Evolutionary conservation across 2,888 invertebrate genomes (phyloP).

Genomic region (Drosophila lacicola): DNA sequence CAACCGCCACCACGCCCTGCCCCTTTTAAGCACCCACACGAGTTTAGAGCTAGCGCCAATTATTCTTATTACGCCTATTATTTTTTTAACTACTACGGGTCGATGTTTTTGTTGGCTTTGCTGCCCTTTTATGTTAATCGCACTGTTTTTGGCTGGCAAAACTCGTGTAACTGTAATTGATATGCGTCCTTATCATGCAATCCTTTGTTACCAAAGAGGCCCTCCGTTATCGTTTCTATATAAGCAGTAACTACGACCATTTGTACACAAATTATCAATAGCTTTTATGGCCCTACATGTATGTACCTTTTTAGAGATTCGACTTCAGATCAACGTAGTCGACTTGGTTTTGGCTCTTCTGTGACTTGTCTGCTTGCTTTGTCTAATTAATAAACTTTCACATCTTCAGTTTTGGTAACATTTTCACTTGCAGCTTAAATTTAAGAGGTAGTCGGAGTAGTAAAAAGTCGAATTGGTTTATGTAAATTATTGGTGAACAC

Average conservation of each 20-base stretch:
- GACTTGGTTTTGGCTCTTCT: not conserved
- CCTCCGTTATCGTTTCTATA: constrained; percentile 21
- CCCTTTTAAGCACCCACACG: constrained; percentile 15
- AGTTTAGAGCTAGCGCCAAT: constrained; percentile 63
- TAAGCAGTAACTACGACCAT: constrained; percentile 44
- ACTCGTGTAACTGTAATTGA: constrained; percentile 83
- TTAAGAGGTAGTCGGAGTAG: constrained; percentile 15
- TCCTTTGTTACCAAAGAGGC: constrained; percentile 43
- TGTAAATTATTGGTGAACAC: constrained; percentile 61
- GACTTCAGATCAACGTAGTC: not conserved
- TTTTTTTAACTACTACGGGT: constrained; percentile 67
- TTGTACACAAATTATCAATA: constrained; percentile 26
- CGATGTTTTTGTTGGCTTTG: constrained; percentile 40
- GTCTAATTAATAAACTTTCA: constrained; percentile 78
- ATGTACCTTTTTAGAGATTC: not conserved
- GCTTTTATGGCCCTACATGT: constrained; percentile 1
- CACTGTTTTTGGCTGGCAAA: constrained; percentile 55
- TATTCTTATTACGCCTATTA: constrained; percentile 83
- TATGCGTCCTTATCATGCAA: constrained; percentile 83
- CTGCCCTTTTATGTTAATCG: constrained; percentile 81
- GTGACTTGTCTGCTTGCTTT: constrained; percentile 25
- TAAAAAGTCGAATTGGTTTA: constrained; percentile 64
- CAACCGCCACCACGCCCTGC: not conserved
- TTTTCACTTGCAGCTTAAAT: constrained; percentile 69
- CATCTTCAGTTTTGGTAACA: constrained; percentile 56